Percentiles rank a stretch among this genome's conserved stretches.
Conservation (phyloP, 2,113 vertebrate genomes). For the Barbus barbus region DNA sequence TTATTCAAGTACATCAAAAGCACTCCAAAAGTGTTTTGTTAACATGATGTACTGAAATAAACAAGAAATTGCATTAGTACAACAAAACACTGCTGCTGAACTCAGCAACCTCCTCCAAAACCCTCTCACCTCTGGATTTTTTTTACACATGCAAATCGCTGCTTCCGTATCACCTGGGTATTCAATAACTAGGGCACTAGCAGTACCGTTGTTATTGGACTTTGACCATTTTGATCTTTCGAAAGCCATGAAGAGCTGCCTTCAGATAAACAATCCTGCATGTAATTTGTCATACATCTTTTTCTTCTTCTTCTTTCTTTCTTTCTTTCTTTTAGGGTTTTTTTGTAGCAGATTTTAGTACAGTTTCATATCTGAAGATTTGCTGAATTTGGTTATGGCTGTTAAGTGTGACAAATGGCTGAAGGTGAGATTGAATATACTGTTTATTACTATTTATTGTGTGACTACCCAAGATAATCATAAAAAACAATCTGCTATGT, state of each 20-base stretch:
- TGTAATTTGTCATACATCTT: background rate
- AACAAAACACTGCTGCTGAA: background rate
- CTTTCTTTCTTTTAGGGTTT: background rate
- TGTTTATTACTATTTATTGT: slow-evolving; percentile 9
- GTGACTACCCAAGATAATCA: slow-evolving; percentile 10
- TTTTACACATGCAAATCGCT: background rate
- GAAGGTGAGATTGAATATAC: slow-evolving; percentile 1
- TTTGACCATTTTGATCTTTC: background rate
- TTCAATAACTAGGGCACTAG: background rate
- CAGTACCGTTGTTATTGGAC: background rate
- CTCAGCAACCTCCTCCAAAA: background rate
- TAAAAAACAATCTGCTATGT: slow-evolving; percentile 22
- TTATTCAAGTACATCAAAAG: background rate
- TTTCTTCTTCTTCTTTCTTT: no score
- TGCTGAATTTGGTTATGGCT: slow-evolving; percentile 16
- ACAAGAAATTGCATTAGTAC: background rate
- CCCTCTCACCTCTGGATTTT: slow-evolving; percentile 1
- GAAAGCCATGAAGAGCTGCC: background rate
- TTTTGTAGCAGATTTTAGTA: background rate
- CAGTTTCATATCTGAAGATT: slow-evolving; percentile 10
- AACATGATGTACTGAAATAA: background rate
- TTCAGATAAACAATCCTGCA: background rate
- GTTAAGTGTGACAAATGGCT: slow-evolving; percentile 30
- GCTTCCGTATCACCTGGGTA: background rate
- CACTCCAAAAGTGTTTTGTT: slow-evolving; percentile 7